A percentile compares a stretch with the other conserved stretches of the same genome.
Conservation (phyloP, 2,888 invertebrate genomes). For the Leucophora obtusa region DNA sequence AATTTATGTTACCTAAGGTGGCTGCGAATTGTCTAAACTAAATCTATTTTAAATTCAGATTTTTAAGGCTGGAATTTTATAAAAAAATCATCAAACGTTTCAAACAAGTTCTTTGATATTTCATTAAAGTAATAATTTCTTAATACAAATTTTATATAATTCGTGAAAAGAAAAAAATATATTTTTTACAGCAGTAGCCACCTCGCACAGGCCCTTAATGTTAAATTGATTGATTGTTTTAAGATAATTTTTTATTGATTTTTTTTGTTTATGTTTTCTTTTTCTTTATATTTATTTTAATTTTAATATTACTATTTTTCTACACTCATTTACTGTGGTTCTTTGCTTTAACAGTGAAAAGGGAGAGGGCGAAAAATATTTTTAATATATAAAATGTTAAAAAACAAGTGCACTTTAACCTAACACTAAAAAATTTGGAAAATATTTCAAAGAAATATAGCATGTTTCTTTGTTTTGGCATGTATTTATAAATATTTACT, state of each 20-base stretch:
- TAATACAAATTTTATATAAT: no score
- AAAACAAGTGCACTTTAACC: conserved; percentile 57
- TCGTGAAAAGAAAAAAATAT: no score
- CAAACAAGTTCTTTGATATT: no score
- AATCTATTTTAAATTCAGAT: no score
- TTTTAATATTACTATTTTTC: conserved; percentile 10
- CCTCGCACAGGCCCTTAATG: not conserved
- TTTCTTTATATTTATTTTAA: conserved; percentile 12
- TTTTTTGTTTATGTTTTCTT: conserved; percentile 33
- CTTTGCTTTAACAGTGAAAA: conserved; percentile 48
- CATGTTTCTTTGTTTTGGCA: conserved; percentile 30
- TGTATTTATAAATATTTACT: conserved; percentile 55
- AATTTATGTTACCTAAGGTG: no score
- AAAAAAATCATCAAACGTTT: no score
- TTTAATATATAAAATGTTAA: conserved; percentile 5
- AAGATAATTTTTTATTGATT: conserved; percentile 20
- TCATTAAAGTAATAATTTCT: no score
- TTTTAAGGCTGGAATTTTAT: no score
- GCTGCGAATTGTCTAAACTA: no score
- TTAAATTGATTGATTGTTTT: conserved; percentile 20
- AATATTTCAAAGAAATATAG: conserved; percentile 53
- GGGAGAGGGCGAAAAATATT: conserved; percentile 25
- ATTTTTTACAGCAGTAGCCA: no score
- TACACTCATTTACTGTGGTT: conserved; percentile 46
- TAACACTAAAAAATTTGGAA: conserved; percentile 15